Conservation (phyloP, 2,888 invertebrate species). For the Phania funesta region DNA sequence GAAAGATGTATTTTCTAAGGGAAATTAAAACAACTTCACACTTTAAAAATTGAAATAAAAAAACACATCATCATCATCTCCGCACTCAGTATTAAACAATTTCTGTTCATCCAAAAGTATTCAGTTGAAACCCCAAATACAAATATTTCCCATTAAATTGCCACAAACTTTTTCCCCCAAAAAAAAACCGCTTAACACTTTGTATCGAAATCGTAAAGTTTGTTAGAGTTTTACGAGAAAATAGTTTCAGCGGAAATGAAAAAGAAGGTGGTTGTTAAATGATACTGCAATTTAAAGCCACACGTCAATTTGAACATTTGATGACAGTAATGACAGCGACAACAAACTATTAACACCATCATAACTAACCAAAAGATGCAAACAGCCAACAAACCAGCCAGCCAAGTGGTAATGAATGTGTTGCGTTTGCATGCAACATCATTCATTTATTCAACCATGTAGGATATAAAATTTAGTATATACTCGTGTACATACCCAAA, state of each 20-base stretch:
- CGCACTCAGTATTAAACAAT: not conserved
- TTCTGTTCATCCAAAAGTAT: not conserved
- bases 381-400: slow-evolving; percentile 28
- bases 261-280: slow-evolving; percentile 8
- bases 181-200: slow-evolving; percentile 8
- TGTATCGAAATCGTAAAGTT: slow-evolving; percentile 23
- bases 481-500: not conserved
- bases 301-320: slow-evolving; percentile 55
- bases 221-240: not conserved
- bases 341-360: slow-evolving; percentile 62
- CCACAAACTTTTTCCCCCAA: slow-evolving; percentile 10
- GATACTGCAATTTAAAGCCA: slow-evolving; percentile 59
- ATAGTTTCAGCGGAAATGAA: not conserved
- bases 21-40: not conserved
- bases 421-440: not conserved
- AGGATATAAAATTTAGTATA: not conserved
- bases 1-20: too few relatives aligned
- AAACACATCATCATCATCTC: not conserved
- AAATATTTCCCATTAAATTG: slow-evolving; percentile 40
- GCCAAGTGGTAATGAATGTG: slow-evolving; percentile 19
- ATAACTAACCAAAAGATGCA: slow-evolving; percentile 35
- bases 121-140: not conserved
- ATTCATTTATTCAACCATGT: slow-evolving; percentile 17
- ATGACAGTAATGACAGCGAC: slow-evolving; percentile 58
- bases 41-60: not conserved